Evolutionary conservation across 1,140 invertebrate genomes (phyloP), one percentile per base, ranked within the genome.

Genomic region (Octopus bimaculoides): DNA sequence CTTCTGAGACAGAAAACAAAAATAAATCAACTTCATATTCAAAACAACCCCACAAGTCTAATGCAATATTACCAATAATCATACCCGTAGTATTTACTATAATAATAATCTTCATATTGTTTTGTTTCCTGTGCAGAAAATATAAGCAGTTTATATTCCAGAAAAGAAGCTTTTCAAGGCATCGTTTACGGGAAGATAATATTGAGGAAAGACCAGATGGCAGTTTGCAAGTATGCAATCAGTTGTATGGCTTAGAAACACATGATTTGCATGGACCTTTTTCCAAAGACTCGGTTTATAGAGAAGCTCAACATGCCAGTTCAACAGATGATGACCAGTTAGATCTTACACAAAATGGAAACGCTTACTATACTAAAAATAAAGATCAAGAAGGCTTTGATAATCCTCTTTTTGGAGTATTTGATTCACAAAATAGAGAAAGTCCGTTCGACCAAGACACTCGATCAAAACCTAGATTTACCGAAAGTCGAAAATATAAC

Each of bases 191-290:
- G 55, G 82, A 85, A 56, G 83, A 84, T 61, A 81, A 84, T 12
- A 81, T 83, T 20, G 82, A 84, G 75, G 81, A 84, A 73, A 81
- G 80, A 55, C 77, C 52, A 10, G 84, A 85, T 77, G 84, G 84
- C 9, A 84, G 83, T 79, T 80, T 84, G 41, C 78, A 81, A n/a
- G 82, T 85, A 79, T 82, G 82, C 56, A 85, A 85, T 74, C 83
- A 83, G 66, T 69, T 85, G 78, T 85, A 80, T 79, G 84, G 84
- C 54, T 77, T 83, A 52, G 80, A 77, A 52, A 55, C 81, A 41
- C 82, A 83, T 71, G 66, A 71, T 71, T 20, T 71, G 1, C 66
- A 20, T 71, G 66, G 66, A 6, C 66, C 66, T 71, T 71, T 71
- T 20, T 71, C 66, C 3, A 71, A 71, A 14, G 66, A 71, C 7